Base-by-base conservation (phyloP, 2,888 invertebrate species). In the Dinocampus coccinellae region DNA sequence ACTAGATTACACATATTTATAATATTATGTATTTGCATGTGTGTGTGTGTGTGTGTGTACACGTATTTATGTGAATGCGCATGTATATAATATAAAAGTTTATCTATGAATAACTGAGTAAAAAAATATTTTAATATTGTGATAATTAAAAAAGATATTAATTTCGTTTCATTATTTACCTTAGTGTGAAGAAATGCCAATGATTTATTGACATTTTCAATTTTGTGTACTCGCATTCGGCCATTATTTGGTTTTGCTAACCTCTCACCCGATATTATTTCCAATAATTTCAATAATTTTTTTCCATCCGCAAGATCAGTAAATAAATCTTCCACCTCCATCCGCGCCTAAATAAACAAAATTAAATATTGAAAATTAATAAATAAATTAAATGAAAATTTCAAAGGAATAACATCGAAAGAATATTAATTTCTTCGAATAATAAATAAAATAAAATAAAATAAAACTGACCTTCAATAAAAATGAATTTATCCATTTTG, bases 401-500 rank as follows among this genome's bases (percentile, higher is more conserved):
- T 4, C 29, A 29, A 53, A 36, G 9, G 29, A 10, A 36, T 11
- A 6, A 36, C 11, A 2, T 10, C 10, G 1, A 36, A 36, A 2
- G 10, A 7, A 2, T 0, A 36, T 36, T 11, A 36, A 36, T 10
- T 36, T 7, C 11, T 36, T 10, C 9, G 2, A 11, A 33, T 36
- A 3, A 6, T n/a, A n/a, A 39, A 39, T 39, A 13, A 13, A 39
- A 39, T 24, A 67, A 24, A 47, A n/a, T 36, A 42, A 55, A 6
- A 53, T 7, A 72, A 39, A 22, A 74, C 78, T 79, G 84, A 97
- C 97, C 94, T 97, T 97, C 87, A 95, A 93, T 83, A 98, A 89
- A 89, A 97, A 97, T 22, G 97, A 97, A 90, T 98, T 98, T 94
- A 98, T 95, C 98, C 98, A 98, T 96, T 99, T 99, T 82, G 99